phyloP scores from a whole-genome alignment of 2,797 vertebrate species.

The Dendrocincla fuliginosa region DNA sequence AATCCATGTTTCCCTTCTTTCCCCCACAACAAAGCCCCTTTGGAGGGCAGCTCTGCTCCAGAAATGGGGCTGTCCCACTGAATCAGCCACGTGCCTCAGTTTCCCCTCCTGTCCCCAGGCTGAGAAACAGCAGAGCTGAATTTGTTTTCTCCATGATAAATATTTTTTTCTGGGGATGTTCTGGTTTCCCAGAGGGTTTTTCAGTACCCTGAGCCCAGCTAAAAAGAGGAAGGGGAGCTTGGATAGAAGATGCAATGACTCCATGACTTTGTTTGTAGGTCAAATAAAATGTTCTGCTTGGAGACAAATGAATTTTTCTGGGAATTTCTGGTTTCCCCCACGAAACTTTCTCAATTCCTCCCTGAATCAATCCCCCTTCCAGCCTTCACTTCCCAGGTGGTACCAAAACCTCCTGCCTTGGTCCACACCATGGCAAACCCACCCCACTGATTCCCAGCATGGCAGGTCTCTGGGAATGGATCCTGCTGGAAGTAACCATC shows the following conservation, averaged over 20 bases:
- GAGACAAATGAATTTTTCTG: neutral
- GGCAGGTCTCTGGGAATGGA: neutral
- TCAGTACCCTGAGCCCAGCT: neutral
- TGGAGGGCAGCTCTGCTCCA: neutral
- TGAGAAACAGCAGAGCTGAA: neutral
- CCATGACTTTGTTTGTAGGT: neutral
- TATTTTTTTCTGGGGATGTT: neutral
- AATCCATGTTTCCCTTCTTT: neutral
- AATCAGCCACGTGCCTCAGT: neutral
- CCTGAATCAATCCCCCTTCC: neutral
- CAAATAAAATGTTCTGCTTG: neutral
- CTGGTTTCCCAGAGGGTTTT: neutral
- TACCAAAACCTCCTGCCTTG: neutral
- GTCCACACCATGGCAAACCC: neutral
- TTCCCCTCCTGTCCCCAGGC: neutral
- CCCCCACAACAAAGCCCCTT: neutral
- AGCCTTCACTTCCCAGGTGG: fast-evolving
- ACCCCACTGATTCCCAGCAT: neutral
- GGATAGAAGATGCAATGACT: fast-evolving
- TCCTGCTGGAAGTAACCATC: neutral
- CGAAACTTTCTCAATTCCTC: neutral
- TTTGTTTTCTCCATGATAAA: neutral
- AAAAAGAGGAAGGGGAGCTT: neutral
- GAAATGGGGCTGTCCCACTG: neutral
- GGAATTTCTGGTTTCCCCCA: neutral